Evolutionary conservation across 2,888 invertebrate genomes (phyloP), one percentile per base, ranked within the genome.

Genomic region (Hyles lineata): DNA sequence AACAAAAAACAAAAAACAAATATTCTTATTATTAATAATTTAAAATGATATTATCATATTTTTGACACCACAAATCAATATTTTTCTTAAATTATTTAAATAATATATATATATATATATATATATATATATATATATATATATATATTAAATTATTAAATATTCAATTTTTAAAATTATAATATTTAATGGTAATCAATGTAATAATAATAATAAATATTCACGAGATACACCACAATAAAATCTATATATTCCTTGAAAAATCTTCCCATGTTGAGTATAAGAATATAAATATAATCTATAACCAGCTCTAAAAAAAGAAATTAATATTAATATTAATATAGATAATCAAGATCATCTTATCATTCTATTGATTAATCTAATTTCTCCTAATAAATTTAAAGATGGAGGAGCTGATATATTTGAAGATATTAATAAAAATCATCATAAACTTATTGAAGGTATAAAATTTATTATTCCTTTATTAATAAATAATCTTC

Each of bases 21-120:
- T 90, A 84, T 83, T 73, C 75, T 79, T 79, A 78, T 79, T 79
- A 78, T 89, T 82, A 83, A 91, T 92, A 89, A 95, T 88, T 86
- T 95, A 95, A 95, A 94, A 92, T 94, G 91, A 92, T 80, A 50
- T 78, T 71, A 35, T 90, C 93, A 95, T 90, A 95, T 95, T 93
- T 90, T 94, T 95, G 95, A 96, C 74, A 83, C 95, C 96, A 96
- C 96, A 96, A 96, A 96, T 96, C 95, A 96, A 95, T 90, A 95
- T 96, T 96, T 96, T 96, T 78, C 69, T 92, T 96, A 96, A 96
- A 96, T 95, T 96, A 96, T 94, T 95, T 95, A 96, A 96, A 89
- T 93, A n/a, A n/a, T n/a, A n/a, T n/a, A n/a, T n/a, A n/a, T n/a
- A n/a, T n/a, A n/a, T n/a, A n/a, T n/a, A n/a, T n/a, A n/a, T n/a